A percentile compares a stretch with the other conserved stretches of the same genome.
phyloP scores from a whole-genome alignment of 2,888 invertebrate species.

The Notodonta ziczac region DNA sequence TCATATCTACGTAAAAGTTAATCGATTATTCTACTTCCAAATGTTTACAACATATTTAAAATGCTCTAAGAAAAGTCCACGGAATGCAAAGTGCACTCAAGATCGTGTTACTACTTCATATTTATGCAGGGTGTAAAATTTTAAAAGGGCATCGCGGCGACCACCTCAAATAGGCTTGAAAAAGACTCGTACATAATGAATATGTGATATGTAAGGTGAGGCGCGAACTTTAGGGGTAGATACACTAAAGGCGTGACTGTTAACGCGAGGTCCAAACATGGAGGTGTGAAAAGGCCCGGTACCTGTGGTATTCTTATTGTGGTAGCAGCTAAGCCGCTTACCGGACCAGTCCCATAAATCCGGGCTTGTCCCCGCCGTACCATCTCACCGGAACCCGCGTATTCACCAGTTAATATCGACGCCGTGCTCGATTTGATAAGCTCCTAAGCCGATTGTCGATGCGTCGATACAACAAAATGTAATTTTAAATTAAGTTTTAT shows the following conservation, averaged over 20 bases:
- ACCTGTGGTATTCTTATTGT: slow-evolving; percentile 69
- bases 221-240: slow-evolving; percentile 79
- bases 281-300: slow-evolving; percentile 81
- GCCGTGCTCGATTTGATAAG: slow-evolving; percentile 28
- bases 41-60: background rate
- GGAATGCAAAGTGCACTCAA: background rate
- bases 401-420: slow-evolving; percentile 10
- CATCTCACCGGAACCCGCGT: slow-evolving; percentile 22
- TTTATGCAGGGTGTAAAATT: slow-evolving; percentile 3
- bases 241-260: slow-evolving; percentile 79
- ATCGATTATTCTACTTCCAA: slow-evolving; percentile 18
- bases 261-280: slow-evolving; percentile 76
- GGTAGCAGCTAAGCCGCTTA: slow-evolving; percentile 75
- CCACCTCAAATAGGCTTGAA: slow-evolving; percentile 39
- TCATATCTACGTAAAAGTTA: slow-evolving; percentile 16
- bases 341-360: slow-evolving; percentile 71
- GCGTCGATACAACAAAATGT: slow-evolving; percentile 17
- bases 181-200: slow-evolving; percentile 64
- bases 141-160: slow-evolving; percentile 21
- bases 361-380: slow-evolving; percentile 36
- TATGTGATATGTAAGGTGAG: slow-evolving; percentile 72
- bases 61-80: background rate
- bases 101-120: background rate
- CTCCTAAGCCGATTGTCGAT: slow-evolving; percentile 26
- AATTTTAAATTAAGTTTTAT: slow-evolving; percentile 20